Base-by-base conservation (phyloP, 2,888 invertebrate genomes). In the Drosophila meridiana region DNA sequence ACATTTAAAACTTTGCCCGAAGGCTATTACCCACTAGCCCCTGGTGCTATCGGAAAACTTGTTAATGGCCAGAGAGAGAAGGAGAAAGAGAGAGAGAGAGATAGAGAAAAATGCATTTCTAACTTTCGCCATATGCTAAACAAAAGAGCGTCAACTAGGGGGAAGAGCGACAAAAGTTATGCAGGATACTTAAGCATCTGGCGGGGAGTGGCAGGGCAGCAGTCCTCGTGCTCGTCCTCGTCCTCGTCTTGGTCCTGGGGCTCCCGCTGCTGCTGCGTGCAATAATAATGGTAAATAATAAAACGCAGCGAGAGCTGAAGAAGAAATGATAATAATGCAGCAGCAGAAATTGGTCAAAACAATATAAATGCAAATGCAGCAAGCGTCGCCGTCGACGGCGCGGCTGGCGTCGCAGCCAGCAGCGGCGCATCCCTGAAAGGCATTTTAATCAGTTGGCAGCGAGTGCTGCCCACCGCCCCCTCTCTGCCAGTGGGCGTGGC, bases 291-390 rank as follows among this genome's bases (percentile, higher is more conserved):
- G 65, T 80, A 77, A 80, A 80, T 80, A 77, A 74, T 67, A 80
- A 73, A 80, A 73, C 57, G 74, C 64, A 67, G 50, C 55, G 43
- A 43, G 45, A 47, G 75, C 36, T 65, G 47, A 83, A 83, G 50
- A 32, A 68, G 85, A 83, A 85, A 86, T 86, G 83, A 83, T 88
- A 86, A 86, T 88, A 88, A 86, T 77, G 88, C 74, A 60, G 76
- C 80, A 78, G 76, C 70, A 74, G 74, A 80, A 80, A 80, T 80
- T 80, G 79, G 80, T 85, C 88, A 85, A 85, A 85, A 85, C 85
- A 85, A 85, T 85, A 88, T 85, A 85, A 85, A 85, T 85, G 85
- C 85, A 85, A 85, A 85, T 85, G 86, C 80, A 76, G 76, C 78
- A 53, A 50, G 5, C 58, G 71, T 26, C 53, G 50, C n/a, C 69